Evolutionary conservation across 2,888 invertebrate genomes (phyloP), one percentile per base, ranked within the genome.

Genomic region (Oligia latruncula): DNA sequence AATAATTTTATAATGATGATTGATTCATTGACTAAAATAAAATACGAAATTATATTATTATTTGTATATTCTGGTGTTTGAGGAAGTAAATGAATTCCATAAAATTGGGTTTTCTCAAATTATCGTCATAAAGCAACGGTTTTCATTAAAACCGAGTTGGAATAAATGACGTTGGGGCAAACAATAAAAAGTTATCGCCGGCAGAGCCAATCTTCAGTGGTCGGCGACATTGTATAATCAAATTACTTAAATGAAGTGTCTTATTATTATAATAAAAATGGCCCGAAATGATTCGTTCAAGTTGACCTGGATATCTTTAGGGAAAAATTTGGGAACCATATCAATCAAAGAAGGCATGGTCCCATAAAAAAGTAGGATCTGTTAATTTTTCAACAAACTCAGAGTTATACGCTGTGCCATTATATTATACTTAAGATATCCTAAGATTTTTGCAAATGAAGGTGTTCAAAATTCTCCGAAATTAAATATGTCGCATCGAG

Each of bases 161-260:
- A 62, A 68, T 77, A 71, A 80, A 80, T 79, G 74, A 58, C 70
- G 52, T 55, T 66, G 29, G 66, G 75, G 13, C 58, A 74, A 81
- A 83, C 74, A 82, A 82, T 83, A 83, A 85, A 88, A 87, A 81
- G 73, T 81, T 74, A 68, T 73, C 64, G 5, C 52, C 74, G 46
- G 49, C 74, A 74, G 67, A 80, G 74, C 71, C 76, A 80, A 81
- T 81, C 73, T 80, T 86, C 65, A 80, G 80, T 73, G 58, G 84
- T 55, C 20, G 46, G 40, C n/a, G 66, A 75, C 49, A 67, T 80
- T 82, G 80, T 74, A 58, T 77, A 64, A 71, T 66, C 35, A 74
- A 76, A 78, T 84, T 87, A 84, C 71, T 74, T 71, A 74, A 77
- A 82, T 84, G 58, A 29, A 84, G 71, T 85, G 73, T 84, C 77